Evolutionary conservation across 1,140 invertebrate genomes (phyloP).

Genomic region (Asobara japonica): DNA sequence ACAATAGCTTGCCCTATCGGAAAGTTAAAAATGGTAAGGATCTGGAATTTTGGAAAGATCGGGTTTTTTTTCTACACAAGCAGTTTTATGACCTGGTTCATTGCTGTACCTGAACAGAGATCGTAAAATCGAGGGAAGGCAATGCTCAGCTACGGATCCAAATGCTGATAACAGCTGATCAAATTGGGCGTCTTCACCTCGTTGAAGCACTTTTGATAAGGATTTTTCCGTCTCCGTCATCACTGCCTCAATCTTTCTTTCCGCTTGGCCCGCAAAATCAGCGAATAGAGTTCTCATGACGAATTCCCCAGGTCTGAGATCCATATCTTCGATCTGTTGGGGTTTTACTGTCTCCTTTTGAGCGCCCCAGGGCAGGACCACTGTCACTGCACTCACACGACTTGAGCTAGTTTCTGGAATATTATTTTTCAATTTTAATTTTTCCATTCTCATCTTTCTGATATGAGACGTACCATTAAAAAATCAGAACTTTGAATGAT

Average conservation of each 20-base stretch:
- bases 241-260: constrained; percentile 94
- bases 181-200: constrained; percentile 93
- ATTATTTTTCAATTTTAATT: constrained; percentile 16
- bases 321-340: constrained; percentile 71
- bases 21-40: no score
- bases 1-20: no score
- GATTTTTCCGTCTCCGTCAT: constrained; percentile 93
- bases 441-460: no score
- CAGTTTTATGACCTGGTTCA: no score
- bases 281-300: constrained; percentile 94
- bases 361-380: constrained; percentile 81
- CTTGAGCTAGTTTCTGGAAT: constrained; percentile 60
- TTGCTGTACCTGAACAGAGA: no score
- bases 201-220: constrained; percentile 91
- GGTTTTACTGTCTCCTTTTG: constrained; percentile 78
- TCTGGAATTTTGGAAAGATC: no score
- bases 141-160: constrained; percentile 95
- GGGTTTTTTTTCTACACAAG: no score
- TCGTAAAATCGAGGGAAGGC: constrained; percentile 91
- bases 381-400: constrained; percentile 60
- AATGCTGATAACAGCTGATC: constrained; percentile 95
- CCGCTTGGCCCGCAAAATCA: constrained; percentile 92
- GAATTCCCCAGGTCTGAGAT: constrained; percentile 88
- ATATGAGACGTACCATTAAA: no score
- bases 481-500: no score